Evolutionary conservation across 2,113 vertebrate species (phyloP), one percentile per base, ranked within the genome.

Genomic region (Grallaria varia): DNA sequence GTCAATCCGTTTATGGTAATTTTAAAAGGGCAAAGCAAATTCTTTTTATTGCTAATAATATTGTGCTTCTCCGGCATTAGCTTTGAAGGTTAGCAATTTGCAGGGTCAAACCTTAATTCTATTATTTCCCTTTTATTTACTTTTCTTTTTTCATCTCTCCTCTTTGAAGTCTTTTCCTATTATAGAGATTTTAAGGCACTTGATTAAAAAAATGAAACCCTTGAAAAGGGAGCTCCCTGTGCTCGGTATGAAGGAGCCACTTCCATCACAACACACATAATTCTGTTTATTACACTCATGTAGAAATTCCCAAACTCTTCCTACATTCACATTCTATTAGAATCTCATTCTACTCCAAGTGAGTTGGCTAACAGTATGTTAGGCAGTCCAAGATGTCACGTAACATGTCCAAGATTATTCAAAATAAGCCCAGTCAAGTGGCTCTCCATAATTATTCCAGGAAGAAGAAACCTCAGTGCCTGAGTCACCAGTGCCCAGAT

Each of bases 21-120:
- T 98, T 98, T 87, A 96, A 98, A 97, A 97, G 97, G 97, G 97
- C 98, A 98, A 98, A 97, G 97, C 95, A 98, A 98, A 98, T 98
- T 98, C 96, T 97, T 98, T 98, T 98, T 98, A 98, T 98, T 98
- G 98, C 96, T 98, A 98, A 98, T 98, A 98, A 98, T 98, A 98
- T 90, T 95, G 96, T 97, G 95, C 94, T 96, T 95, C 93, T 86
- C 96, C 94, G 87, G 96, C 96, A 95, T 96, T 97, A 95, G 95
- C 97, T 98, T 98, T 97, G 96, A 98, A 98, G 97, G 96, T 97
- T 97, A 98, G 96, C 96, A 98, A 97, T 97, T 97, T 94, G 82
- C 67, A 91, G 79, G 97, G 97, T 98, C 97, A 98, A 96, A 98
- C 96, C 82, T 97, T 97, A 97, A 97, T 98, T 96, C 88, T 90